A percentile compares a stretch with the other conserved stretches of the same genome.
Conservation (phyloP, 2,113 vertebrate species). For the Prionailurus viverrinus region DNA sequence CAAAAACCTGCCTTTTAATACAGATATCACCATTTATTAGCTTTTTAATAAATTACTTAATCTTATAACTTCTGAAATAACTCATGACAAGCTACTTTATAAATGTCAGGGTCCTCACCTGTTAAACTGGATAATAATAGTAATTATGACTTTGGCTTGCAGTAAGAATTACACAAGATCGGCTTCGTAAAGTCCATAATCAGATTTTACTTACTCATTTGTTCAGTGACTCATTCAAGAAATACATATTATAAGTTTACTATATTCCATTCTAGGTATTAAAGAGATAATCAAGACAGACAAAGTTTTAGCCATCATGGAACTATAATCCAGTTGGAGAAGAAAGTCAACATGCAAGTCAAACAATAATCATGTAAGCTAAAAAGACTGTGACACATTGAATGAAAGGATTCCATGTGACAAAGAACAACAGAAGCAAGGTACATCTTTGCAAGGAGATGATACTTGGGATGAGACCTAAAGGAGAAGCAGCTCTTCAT, state of each 20-base stretch:
- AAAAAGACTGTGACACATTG: neutral
- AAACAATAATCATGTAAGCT: neutral
- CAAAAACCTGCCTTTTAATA: constrained; percentile 8
- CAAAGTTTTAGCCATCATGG: neutral
- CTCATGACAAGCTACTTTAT: constrained; percentile 19
- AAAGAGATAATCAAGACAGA: neutral
- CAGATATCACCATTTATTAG: neutral
- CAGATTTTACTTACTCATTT: constrained; percentile 1
- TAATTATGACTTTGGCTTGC: neutral
- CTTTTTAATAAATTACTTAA: constrained; percentile 18
- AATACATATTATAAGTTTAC: neutral
- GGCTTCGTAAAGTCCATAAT: neutral
- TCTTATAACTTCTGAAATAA: constrained; percentile 57
- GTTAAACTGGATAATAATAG: constrained; percentile 6
- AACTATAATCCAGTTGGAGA: neutral
- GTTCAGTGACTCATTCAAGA: constrained; percentile 3
- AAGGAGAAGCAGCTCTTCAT: neutral
- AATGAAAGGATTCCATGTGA: neutral
- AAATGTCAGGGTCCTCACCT: constrained; percentile 51
- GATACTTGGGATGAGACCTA: neutral
- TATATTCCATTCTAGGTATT: neutral
- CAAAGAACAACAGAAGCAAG: neutral
- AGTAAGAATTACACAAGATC: constrained; percentile 25
- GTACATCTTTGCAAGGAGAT: neutral
- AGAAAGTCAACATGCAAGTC: neutral